A percentile compares a stretch with the other conserved stretches of the same genome.
These are phyloP conservation scores for Aporophyla nigra DNA, from an alignment of 2,888 invertebrate genomes.

Conservation along the genomic window DNA sequence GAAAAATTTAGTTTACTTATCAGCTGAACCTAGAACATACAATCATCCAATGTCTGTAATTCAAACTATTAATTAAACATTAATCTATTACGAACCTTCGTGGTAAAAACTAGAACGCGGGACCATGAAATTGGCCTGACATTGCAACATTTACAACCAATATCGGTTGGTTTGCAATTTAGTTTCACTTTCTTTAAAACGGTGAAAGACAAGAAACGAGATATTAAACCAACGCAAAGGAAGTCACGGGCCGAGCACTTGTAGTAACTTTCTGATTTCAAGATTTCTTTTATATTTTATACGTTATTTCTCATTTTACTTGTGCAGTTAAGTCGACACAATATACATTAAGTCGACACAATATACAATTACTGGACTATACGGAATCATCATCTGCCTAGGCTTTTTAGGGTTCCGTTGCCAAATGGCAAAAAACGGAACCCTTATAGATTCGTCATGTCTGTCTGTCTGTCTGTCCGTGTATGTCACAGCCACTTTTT, in stretches of 20 bases:
- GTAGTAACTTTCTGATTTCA: conserved; percentile 40
- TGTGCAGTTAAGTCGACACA: too few species aligned
- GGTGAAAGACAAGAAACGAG: conserved; percentile 25
- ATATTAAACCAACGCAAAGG: not conserved
- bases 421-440: too few species aligned
- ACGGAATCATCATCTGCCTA: not conserved
- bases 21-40: not conserved
- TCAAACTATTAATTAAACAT: not conserved
- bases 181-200: conserved; percentile 46
- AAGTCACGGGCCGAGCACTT: not conserved
- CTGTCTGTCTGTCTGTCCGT: too few species aligned
- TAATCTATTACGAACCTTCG: not conserved
- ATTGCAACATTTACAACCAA: too few species aligned
- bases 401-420: too few species aligned
- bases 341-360: too few species aligned
- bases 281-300: conserved; percentile 14
- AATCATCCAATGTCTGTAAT: not conserved
- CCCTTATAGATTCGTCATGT: too few species aligned
- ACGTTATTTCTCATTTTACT: not conserved
- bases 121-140: not conserved
- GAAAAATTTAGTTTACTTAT: not conserved
- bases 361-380: not conserved
- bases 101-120: not conserved
- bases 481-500: too few species aligned
- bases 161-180: conserved; percentile 34